A percentile compares a stretch with the other conserved stretches of the same genome.
Evolutionary conservation across 2,797 vertebrate species (phyloP).

Genomic region (Pangasius sanitwongsei): DNA sequence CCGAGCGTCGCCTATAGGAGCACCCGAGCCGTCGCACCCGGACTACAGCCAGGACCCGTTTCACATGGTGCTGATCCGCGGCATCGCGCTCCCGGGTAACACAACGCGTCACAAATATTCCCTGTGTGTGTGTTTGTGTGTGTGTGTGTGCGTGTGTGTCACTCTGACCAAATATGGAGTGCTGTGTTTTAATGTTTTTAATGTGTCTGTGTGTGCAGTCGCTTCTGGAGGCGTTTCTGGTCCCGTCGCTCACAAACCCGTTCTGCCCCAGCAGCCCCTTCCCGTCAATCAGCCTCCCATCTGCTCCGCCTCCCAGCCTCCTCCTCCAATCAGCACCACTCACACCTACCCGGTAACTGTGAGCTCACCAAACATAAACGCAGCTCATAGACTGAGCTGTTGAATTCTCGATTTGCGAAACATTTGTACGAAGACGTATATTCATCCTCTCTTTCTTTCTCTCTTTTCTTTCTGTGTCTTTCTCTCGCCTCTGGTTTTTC

Average conservation of each 20-base stretch:
- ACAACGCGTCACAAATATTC: not conserved
- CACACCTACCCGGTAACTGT: conserved; percentile 71
- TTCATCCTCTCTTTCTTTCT: not conserved
- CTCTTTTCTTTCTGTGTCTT: not conserved
- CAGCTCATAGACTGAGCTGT: not conserved
- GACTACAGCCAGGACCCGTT: conserved; percentile 90
- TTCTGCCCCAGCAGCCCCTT: conserved; percentile 75
- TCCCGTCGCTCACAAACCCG: conserved; percentile 79
- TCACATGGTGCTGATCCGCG: conserved; percentile 90
- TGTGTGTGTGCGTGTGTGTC: not conserved
- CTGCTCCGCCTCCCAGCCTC: conserved; percentile 64
- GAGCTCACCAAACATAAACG: not conserved
- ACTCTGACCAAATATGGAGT: not conserved
- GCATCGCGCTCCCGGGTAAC: conserved; percentile 88
- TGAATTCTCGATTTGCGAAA: not conserved
- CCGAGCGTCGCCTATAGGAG: conserved; percentile 78
- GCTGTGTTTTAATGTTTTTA: not conserved
- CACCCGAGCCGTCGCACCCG: conserved; percentile 76
- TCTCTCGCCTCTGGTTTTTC: not conserved
- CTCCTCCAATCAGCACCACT: conserved; percentile 61
- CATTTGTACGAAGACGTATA: not conserved
- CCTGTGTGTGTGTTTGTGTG: not conserved
- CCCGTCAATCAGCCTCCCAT: conserved; percentile 64
- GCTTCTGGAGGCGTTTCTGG: conserved; percentile 74
- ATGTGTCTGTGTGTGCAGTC: conserved; percentile 58